Conservation (phyloP, 2,797 vertebrate species). For the Xenops minutus region DNA sequence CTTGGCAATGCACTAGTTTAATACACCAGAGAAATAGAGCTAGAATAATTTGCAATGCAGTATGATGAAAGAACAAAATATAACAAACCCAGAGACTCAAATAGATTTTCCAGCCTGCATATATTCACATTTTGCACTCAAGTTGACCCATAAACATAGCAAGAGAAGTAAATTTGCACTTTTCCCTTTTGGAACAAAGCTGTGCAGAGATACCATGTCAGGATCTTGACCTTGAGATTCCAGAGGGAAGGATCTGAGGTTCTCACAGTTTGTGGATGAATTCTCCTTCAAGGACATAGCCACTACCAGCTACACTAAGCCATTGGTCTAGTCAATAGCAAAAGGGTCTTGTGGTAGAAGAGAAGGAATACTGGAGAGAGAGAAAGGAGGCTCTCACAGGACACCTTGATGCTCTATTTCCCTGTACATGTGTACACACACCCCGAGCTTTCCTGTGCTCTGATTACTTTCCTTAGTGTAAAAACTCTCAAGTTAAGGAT, state of each 20-base stretch:
- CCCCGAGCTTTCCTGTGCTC: neutral
- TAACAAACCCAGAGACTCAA: constrained; percentile 55
- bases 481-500: neutral
- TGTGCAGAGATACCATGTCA: neutral
- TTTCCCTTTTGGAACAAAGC: neutral
- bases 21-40: constrained; percentile 68
- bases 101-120: constrained; percentile 40
- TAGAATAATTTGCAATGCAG: constrained; percentile 64
- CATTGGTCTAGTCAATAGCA: neutral
- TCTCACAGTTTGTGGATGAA: neutral
- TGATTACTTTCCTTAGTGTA: neutral
- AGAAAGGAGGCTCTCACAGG: neutral
- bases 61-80: constrained; percentile 73
- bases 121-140: neutral
- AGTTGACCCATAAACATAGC: constrained; percentile 16
- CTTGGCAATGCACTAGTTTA: constrained; percentile 63
- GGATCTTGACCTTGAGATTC: neutral
- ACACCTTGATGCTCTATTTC: neutral
- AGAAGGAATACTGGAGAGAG: neutral
- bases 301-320: neutral
- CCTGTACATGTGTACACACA: neutral
- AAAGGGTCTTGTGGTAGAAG: neutral
- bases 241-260: neutral
- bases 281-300: neutral
- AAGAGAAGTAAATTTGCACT: neutral